Evolutionary conservation across 1,140 invertebrate genomes (phyloP).

Genomic region (Macrobrachium nipponense): DNA sequence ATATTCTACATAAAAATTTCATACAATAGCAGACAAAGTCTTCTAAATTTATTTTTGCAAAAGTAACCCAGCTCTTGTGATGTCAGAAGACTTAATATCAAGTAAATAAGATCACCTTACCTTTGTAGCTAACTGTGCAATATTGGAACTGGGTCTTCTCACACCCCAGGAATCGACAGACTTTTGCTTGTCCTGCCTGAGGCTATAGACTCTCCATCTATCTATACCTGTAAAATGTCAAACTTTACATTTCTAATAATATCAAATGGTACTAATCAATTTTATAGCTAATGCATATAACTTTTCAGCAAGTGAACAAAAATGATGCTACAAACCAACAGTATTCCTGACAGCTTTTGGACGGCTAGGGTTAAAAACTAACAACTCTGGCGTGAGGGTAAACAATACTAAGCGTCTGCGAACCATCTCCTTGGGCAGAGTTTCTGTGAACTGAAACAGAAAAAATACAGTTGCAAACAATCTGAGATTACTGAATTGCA

Average conservation of each 20-base stretch:
- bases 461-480: background rate
- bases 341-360: constrained; percentile 51
- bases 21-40: too few species aligned
- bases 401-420: constrained; percentile 27
- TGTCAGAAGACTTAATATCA: too few species aligned
- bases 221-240: constrained; percentile 30
- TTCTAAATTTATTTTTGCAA: too few species aligned
- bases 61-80: too few species aligned
- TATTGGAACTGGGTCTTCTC: constrained; percentile 24
- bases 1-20: too few species aligned
- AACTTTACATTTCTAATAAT: too few species aligned
- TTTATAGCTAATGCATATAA: too few species aligned
- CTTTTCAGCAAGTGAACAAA: background rate
- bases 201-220: constrained; percentile 43
- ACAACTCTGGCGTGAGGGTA: constrained; percentile 40
- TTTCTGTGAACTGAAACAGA: constrained; percentile 33
- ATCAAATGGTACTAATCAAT: too few species aligned
- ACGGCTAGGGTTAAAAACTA: constrained; percentile 39
- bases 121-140: constrained; percentile 46
- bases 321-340: constrained; percentile 25
- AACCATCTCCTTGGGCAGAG: constrained; percentile 32
- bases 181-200: constrained; percentile 19
- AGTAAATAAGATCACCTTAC: background rate
- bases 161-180: constrained; percentile 29
- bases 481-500: too few species aligned